Evolutionary conservation across 2,113 vertebrate species (phyloP).

Genomic region (Ctenomys sociabilis): DNA sequence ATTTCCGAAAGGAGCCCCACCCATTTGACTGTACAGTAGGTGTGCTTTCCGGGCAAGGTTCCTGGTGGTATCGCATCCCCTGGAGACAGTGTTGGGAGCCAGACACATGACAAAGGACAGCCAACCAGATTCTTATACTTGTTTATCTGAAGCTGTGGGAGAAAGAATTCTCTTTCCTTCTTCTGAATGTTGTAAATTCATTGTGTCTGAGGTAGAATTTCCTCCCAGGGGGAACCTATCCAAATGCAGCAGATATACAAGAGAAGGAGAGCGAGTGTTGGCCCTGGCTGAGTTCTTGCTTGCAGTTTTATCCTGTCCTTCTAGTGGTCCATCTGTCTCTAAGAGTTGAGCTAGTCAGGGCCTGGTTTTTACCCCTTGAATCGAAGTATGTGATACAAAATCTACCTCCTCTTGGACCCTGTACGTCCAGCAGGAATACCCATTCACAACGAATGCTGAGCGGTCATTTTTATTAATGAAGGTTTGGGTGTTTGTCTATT

Average conservation of each 20-base stretch:
- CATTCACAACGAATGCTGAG: not conserved
- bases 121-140: not conserved
- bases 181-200: conserved; percentile 3
- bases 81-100: not conserved
- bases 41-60: conserved; percentile 22
- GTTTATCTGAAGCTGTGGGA: not conserved
- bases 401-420: not conserved
- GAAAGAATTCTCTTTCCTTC: not conserved
- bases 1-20: conserved; percentile 24
- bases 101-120: not conserved
- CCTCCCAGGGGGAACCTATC: not conserved
- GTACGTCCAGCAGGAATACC: not conserved
- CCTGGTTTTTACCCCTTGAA: not conserved
- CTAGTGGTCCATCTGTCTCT: not conserved
- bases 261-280: not conserved
- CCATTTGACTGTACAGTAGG: not conserved
- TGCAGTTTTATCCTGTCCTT: not conserved
- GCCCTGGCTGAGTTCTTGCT: not conserved
- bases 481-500: not conserved
- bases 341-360: not conserved
- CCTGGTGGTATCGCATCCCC: not conserved
- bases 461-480: conserved; percentile 14
- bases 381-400: conserved; percentile 34
- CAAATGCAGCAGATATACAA: not conserved
- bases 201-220: not conserved